phyloP scores from a whole-genome alignment of 1,140 invertebrate species.

The Drosophila setifemur region DNA sequence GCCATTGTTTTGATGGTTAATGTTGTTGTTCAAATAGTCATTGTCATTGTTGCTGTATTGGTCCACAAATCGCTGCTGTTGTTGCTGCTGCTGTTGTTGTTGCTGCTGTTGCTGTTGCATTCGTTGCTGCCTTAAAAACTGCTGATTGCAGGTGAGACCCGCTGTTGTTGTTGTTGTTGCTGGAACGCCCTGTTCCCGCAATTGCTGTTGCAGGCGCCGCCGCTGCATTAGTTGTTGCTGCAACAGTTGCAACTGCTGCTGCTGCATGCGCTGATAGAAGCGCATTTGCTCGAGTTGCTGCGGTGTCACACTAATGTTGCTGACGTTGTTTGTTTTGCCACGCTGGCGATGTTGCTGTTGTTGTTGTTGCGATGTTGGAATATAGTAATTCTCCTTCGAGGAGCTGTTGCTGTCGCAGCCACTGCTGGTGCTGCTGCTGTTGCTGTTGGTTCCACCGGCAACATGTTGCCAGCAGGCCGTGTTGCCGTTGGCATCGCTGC shows the following conservation, averaged over 20 bases:
- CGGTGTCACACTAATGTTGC: constrained; percentile 58
- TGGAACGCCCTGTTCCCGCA: constrained; percentile 64
- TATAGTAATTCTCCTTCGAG: constrained; percentile 75
- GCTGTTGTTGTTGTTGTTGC: constrained; percentile 39
- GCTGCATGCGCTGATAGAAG: constrained; percentile 75
- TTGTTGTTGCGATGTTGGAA: constrained; percentile 31
- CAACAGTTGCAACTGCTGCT: constrained; percentile 73
- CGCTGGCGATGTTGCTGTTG: constrained; percentile 47
- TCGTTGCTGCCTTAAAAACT: constrained; percentile 72
- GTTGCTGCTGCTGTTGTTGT: constrained; percentile 32
- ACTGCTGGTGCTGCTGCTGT: constrained; percentile 74
- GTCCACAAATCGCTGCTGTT: constrained; percentile 23
- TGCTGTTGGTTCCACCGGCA: constrained; percentile 45
- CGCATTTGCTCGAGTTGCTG: constrained; percentile 74
- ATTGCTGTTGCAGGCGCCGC: constrained; percentile 66
- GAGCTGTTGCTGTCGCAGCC: constrained; percentile 73
- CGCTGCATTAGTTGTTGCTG: constrained; percentile 72
- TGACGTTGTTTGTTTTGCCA: constrained; percentile 15
- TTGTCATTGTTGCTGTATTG: constrained; percentile 62
- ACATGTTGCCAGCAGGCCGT: constrained; percentile 67
- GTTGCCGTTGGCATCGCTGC: constrained; percentile 55
- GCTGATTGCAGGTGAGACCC: constrained; percentile 73
- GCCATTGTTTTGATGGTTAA: constrained; percentile 36
- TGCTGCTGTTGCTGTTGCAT: constrained; percentile 35
- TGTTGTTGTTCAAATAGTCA: constrained; percentile 54